Evolutionary conservation across 2,797 vertebrate genomes (phyloP).

Genomic region (Lerista edwardsae): DNA sequence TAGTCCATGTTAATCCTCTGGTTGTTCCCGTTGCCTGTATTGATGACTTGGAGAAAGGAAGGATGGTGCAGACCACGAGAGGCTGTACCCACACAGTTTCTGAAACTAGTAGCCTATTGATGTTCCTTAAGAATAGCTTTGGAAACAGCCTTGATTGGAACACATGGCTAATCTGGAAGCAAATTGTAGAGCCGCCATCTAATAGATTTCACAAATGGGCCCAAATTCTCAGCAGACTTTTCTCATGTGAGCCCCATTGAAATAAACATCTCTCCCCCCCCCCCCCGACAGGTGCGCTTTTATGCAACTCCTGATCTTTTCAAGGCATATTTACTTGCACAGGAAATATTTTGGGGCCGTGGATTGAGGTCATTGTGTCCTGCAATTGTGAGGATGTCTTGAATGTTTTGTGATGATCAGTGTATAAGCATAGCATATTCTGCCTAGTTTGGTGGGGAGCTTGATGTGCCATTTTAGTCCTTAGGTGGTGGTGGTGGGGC

Average conservation of each 20-base stretch:
- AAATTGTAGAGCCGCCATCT: background rate
- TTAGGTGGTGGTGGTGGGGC: background rate
- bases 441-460: constrained; percentile 49
- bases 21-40: background rate
- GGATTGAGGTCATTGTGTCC: constrained; percentile 51
- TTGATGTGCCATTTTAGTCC: constrained; percentile 66
- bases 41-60: background rate
- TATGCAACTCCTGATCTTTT: background rate
- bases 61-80: background rate
- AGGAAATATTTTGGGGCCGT: constrained; percentile 40
- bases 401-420: constrained; percentile 43
- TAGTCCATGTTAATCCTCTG: background rate
- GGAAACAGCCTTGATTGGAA: background rate
- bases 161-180: background rate
- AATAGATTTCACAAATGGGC: background rate
- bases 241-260: background rate
- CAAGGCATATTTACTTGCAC: background rate
- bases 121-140: background rate
- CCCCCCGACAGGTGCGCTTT: background rate
- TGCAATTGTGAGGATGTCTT: constrained; percentile 59
- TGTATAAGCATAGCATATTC: constrained; percentile 46
- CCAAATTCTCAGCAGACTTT: background rate
- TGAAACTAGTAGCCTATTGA: background rate
- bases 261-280: background rate
- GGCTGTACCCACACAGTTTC: background rate